phyloP scores from a whole-genome alignment of 2,113 vertebrate species.

The Cryptoleucopteryx plumbea region DNA sequence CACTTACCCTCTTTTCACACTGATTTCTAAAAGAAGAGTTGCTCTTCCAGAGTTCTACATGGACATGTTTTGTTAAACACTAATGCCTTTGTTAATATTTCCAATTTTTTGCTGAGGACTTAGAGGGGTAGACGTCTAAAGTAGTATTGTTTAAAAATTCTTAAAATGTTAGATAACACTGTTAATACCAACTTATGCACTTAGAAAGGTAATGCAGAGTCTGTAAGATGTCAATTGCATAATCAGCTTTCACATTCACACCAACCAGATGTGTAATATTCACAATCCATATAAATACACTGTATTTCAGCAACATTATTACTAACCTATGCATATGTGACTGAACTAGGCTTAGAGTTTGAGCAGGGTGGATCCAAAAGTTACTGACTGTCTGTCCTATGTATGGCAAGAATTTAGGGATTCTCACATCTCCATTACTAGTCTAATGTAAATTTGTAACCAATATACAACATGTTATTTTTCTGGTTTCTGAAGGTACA shows the following conservation, averaged over 20 bases:
- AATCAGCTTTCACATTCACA: neutral
- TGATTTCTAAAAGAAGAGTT: neutral
- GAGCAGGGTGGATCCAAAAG: neutral
- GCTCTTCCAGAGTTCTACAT: neutral
- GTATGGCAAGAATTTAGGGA: neutral
- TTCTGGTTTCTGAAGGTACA: neutral
- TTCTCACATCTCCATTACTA: neutral
- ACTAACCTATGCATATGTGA: neutral
- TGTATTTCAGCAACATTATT: neutral
- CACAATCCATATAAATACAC: neutral
- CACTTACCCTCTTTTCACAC: neutral
- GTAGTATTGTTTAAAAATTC: neutral
- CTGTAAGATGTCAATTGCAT: neutral
- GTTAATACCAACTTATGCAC: neutral
- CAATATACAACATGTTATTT: neutral
- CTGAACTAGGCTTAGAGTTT: neutral
- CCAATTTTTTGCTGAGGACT: neutral
- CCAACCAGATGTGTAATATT: neutral
- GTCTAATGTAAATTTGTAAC: neutral
- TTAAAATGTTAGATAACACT: neutral
- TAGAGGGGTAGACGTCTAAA: neutral
- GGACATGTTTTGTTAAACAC: neutral
- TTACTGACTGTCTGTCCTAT: neutral
- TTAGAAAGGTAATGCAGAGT: neutral
- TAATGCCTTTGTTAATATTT: neutral